These are phyloP conservation scores for Lophochroa leadbeateri DNA, from an alignment of 2,113 vertebrate species.

Conservation along the genomic window DNA sequence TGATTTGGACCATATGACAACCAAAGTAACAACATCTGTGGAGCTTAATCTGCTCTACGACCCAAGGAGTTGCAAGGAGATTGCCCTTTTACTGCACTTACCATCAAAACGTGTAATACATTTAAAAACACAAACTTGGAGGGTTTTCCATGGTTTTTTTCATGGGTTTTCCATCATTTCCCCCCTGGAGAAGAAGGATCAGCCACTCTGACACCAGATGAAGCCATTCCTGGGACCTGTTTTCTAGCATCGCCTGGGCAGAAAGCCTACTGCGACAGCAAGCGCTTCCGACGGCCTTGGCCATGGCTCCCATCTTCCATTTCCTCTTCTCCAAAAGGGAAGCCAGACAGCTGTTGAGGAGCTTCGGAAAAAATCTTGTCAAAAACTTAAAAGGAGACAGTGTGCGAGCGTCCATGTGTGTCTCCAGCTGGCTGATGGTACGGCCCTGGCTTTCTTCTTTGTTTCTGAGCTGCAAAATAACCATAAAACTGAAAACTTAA, in stretches of 20 bases:
- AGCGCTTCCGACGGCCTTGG: accelerated
- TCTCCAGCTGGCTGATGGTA: neutral
- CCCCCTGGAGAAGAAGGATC: neutral
- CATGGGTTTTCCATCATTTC: neutral
- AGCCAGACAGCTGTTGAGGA: neutral
- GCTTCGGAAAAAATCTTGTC: neutral
- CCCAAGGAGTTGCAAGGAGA: neutral
- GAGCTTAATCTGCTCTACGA: neutral
- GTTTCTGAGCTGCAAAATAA: neutral
- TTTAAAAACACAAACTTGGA: neutral
- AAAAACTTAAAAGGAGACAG: neutral
- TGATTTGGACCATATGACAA: neutral
- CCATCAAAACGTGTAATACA: neutral
- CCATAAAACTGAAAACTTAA: neutral
- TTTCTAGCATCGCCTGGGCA: neutral
- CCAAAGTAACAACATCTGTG: neutral
- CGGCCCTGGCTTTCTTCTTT: neutral
- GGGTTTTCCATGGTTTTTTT: too few relatives aligned
- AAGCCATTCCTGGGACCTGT: neutral
- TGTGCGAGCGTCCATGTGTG: neutral
- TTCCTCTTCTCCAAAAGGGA: neutral
- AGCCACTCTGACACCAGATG: neutral
- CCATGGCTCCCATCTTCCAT: neutral
- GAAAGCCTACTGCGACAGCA: accelerated
- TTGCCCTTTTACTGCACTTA: neutral